These are phyloP conservation scores for Lophochroa leadbeateri DNA, from an alignment of 2,113 vertebrate species.

Conservation along the genomic window DNA sequence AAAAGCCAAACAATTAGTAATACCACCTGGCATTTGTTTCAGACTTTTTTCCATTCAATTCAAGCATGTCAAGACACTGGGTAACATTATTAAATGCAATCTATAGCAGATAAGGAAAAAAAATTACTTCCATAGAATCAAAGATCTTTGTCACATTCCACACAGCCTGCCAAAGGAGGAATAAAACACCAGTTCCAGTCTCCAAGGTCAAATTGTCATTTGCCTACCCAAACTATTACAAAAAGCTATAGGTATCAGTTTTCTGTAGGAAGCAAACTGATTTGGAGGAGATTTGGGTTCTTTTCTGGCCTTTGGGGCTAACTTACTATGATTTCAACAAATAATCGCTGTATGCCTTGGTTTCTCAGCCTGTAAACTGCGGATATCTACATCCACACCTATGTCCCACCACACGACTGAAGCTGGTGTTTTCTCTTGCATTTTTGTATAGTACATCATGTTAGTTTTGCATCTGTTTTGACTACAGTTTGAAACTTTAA, in stretches of 20 bases:
- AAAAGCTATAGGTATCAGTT: neutral
- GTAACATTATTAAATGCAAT: neutral
- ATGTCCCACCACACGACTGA: neutral
- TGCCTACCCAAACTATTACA: neutral
- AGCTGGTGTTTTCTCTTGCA: neutral
- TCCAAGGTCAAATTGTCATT: neutral
- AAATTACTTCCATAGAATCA: neutral
- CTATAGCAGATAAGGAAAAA: neutral
- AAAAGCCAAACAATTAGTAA: constrained; percentile 12
- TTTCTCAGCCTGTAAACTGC: neutral
- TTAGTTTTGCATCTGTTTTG: neutral
- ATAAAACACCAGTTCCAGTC: neutral
- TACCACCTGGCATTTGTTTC: neutral
- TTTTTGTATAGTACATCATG: neutral
- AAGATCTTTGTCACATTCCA: neutral
- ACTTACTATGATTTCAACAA: neutral
- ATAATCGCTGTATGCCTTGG: neutral
- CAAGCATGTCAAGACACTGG: neutral
- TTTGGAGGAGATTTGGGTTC: neutral
- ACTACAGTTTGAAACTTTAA: neutral
- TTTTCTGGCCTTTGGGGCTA: neutral
- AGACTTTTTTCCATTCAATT: neutral
- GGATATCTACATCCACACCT: neutral
- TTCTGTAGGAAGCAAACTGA: neutral
- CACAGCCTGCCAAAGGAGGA: neutral